A percentile compares a stretch with the other conserved stretches of the same genome.
phyloP scores from a whole-genome alignment of 2,888 invertebrate species.

The Eristalinus sepulchralis region DNA sequence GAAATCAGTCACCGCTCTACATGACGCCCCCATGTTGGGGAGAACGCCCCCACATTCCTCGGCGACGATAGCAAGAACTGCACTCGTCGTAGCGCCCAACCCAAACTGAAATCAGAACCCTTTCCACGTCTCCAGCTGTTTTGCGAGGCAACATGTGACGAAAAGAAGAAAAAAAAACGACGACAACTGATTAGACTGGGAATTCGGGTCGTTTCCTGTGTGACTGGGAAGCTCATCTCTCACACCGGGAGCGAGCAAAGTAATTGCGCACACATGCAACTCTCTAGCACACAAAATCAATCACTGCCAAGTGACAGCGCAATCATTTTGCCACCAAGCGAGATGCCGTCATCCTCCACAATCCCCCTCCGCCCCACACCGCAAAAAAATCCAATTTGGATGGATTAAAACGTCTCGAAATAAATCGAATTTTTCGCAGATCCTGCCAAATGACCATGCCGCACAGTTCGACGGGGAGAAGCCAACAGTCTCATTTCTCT shows the following conservation, averaged over 20 bases:
- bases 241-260: neutral
- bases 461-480: neutral
- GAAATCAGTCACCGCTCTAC: conserved; percentile 33
- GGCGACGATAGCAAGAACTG: conserved; percentile 23
- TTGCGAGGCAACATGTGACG: neutral
- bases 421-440: conserved; percentile 56
- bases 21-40: conserved; percentile 28
- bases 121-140: conserved; percentile 4
- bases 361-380: neutral
- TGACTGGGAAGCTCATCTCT: neutral
- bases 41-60: conserved; percentile 27
- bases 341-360: neutral
- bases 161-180: neutral
- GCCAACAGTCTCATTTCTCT: neutral
- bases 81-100: conserved; percentile 13
- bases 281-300: conserved; percentile 52
- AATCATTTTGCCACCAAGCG: conserved; percentile 25
- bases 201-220: conserved; percentile 47
- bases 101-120: neutral
- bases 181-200: conserved; percentile 45
- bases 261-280: conserved; percentile 37
- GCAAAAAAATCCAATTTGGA: conserved; percentile 59
- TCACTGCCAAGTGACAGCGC: conserved; percentile 57
- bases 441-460: conserved; percentile 42
- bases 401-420: conserved; percentile 63